These are phyloP conservation scores for Neolamprologus caudopunctatus DNA, from an alignment of 2,113 vertebrate species.

Conservation along the genomic window DNA sequence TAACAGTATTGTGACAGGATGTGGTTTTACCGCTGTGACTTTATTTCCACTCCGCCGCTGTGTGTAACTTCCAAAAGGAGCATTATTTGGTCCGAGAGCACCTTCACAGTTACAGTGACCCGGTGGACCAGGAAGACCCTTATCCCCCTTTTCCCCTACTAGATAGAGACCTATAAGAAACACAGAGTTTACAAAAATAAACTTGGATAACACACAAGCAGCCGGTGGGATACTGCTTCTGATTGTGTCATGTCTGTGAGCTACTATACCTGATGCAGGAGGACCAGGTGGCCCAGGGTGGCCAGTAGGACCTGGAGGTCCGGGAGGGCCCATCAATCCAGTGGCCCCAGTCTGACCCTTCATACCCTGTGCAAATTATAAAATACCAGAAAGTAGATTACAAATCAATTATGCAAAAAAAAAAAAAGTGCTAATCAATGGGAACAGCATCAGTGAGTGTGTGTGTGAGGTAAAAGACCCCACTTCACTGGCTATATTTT, in stretches of 20 bases:
- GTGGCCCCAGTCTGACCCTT: conserved; percentile 76
- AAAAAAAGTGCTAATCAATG: neutral
- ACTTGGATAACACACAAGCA: neutral
- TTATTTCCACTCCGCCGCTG: conserved; percentile 66
- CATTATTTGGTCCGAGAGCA: conserved; percentile 64
- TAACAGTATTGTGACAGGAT: neutral
- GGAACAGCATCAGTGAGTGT: neutral
- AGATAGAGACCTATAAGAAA: conserved; percentile 73
- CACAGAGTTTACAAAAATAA: neutral
- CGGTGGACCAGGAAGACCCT: conserved; percentile 80
- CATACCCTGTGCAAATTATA: conserved; percentile 70
- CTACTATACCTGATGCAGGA: conserved; percentile 74
- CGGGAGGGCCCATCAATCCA: conserved; percentile 78
- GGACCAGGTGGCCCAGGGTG: conserved; percentile 80
- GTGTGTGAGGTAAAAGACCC: neutral
- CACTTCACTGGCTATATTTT: neutral
- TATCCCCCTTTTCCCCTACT: conserved; percentile 89
- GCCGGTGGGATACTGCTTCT: neutral
- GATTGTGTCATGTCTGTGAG: neutral
- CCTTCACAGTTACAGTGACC: conserved; percentile 83
- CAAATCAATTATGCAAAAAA: neutral
- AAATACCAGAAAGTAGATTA: neutral
- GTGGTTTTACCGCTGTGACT: conserved; percentile 79
- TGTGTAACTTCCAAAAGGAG: conserved; percentile 70
- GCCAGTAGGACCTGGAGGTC: conserved; percentile 78